Base-by-base conservation (phyloP, 2,888 invertebrate genomes). In the Mythimna ferrago region DNA sequence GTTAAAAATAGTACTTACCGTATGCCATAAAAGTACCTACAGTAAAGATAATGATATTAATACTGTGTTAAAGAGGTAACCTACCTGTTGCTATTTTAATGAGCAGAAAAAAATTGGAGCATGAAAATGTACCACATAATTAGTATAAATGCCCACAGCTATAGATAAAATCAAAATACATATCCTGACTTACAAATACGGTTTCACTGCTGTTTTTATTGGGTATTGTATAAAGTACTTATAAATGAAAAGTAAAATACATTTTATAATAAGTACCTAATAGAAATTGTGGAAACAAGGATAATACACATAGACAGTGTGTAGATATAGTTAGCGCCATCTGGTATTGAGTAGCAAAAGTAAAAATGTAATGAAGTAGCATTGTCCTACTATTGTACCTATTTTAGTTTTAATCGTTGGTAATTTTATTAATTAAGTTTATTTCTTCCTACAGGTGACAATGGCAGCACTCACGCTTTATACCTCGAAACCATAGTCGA, bases 401-500 rank as follows among this genome's bases (percentile, higher is more conserved):
- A 0, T 19, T 41, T 9, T 10, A 51, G 16, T 44, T 48, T 0
- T 53, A 19, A 19, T 60, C 11, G 60, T 2, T 38, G 21, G 10
- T 44, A 0, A 26, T 16, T 66, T 21, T 6, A 53, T 6, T 69
- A 11, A 74, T 44, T 19, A 14, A 21, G 0, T 53, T 63, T 51
- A 26, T 57, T 63, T 86, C 74, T 73, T 86, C 89, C 78, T 54
- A 19, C 90, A 95, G 95, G 94, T 89, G 96, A 95, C 87, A 95
- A 91, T 90, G 96, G 96, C 86, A 94, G 95, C 91, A 95, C 94
- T 88, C 97, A 97, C 89, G 97, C 97, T 86, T 97, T 97, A 90
- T 98, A 98, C 93, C 97, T 98, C 95, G 98, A 98, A 94, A 98
- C 98, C 41, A 98, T 98, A 92, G 97, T 98, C 89, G 98, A 98